phyloP scores from a whole-genome alignment of 2,113 vertebrate species.

The Caranx melampygus region DNA sequence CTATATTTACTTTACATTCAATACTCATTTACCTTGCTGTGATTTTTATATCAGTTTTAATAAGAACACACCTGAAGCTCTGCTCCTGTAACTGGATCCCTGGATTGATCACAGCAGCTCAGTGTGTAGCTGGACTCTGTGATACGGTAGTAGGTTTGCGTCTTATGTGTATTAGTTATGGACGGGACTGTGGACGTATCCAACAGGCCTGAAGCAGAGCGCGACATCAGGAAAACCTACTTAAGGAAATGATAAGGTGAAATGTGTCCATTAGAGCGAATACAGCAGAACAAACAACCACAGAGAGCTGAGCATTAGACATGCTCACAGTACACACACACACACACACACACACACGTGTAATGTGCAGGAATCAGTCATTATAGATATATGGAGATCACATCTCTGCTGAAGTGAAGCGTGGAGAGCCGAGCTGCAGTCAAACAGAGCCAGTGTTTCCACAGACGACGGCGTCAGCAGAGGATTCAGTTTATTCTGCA shows the following conservation, averaged over 20 bases:
- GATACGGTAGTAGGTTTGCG: background rate
- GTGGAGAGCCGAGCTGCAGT: background rate
- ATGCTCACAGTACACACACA: background rate
- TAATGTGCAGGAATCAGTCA: background rate
- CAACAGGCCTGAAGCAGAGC: constrained; percentile 6
- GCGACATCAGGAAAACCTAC: constrained; percentile 10
- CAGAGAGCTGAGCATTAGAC: background rate
- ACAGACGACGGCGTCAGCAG: background rate
- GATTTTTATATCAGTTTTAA: background rate
- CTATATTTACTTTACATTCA: too few species aligned
- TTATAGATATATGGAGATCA: background rate
- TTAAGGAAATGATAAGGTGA: constrained; percentile 11
- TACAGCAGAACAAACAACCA: constrained; percentile 7
- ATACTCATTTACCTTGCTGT: too few species aligned
- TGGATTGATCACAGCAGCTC: background rate
- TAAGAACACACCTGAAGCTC: background rate
- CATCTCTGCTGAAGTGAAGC: background rate
- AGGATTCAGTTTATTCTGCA: background rate
- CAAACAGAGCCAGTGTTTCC: too few species aligned
- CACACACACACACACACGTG: background rate
- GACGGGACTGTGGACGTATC: constrained; percentile 1
- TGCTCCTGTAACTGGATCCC: background rate
- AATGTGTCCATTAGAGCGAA: background rate
- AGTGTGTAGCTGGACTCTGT: background rate
- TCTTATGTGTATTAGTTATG: constrained; percentile 13